A percentile compares a stretch with the other conserved stretches of the same genome.
Evolutionary conservation across 2,797 vertebrate species (phyloP).

Genomic region (Siniperca scherzeri): DNA sequence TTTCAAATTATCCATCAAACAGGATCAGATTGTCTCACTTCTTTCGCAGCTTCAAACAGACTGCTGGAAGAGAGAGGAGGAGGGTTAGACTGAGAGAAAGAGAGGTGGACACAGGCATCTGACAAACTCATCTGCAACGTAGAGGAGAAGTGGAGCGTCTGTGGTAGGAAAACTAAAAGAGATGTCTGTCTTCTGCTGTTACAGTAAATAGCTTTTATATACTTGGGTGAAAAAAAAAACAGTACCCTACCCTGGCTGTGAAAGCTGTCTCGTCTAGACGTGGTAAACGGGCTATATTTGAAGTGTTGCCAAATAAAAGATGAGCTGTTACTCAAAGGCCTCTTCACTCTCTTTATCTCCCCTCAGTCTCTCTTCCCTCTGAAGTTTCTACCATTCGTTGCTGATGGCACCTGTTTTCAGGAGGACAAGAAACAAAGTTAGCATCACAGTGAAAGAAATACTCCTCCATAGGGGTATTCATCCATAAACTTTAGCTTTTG

Average conservation of each 20-base stretch:
- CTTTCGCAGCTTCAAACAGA: conserved; percentile 70
- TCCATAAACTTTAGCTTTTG: conserved; percentile 14
- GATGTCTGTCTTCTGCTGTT: conserved; percentile 79
- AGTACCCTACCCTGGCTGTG: conserved; percentile 62
- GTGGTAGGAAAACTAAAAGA: conserved; percentile 80
- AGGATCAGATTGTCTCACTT: conserved; percentile 68
- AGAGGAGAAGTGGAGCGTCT: conserved; percentile 64
- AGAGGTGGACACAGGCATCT: conserved; percentile 73
- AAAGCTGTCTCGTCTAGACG: conserved; percentile 79
- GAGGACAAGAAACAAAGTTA: conserved; percentile 46
- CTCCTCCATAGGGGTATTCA: not conserved
- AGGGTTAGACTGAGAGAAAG: conserved; percentile 56
- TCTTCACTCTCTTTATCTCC: conserved; percentile 69
- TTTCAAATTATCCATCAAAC: conserved; percentile 80
- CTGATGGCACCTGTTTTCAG: conserved; percentile 71
- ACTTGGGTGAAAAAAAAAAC: conserved; percentile 52
- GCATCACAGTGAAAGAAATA: conserved; percentile 18
- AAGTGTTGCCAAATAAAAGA: conserved; percentile 82
- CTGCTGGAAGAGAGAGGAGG: conserved; percentile 47
- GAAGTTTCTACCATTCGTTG: conserved; percentile 61
- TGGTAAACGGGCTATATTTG: conserved; percentile 78
- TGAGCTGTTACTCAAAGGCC: conserved; percentile 77
- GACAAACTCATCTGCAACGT: conserved; percentile 78
- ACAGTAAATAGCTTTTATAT: conserved; percentile 82
- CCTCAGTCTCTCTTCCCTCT: conserved; percentile 54